phyloP scores from a whole-genome alignment of 2,797 vertebrate species.

The Pelobates cultripes region DNA sequence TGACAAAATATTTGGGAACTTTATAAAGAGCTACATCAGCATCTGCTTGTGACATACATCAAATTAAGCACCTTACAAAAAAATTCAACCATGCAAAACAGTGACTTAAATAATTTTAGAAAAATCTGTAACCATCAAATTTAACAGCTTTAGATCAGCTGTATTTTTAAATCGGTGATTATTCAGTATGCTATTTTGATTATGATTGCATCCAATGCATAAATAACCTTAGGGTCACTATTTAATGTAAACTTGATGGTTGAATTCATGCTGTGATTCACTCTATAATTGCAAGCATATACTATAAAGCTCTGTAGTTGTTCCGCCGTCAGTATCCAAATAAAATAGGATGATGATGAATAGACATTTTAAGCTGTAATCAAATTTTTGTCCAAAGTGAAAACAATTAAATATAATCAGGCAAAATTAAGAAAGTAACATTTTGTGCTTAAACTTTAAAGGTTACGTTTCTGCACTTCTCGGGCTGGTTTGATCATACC shows the following conservation, averaged over 20 bases:
- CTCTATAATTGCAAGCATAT: slow-evolving; percentile 49
- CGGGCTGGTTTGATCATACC: background rate
- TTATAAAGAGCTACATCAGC: too few species aligned
- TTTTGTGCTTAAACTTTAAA: slow-evolving; percentile 1
- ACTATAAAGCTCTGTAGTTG: slow-evolving; percentile 36
- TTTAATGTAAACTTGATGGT: slow-evolving; percentile 56
- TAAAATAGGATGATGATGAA: slow-evolving; percentile 44
- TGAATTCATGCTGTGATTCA: slow-evolving; percentile 48
- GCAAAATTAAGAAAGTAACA: slow-evolving; percentile 10
- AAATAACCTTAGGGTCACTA: slow-evolving; percentile 47
- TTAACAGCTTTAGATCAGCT: slow-evolving; percentile 42
- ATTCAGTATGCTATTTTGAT: slow-evolving; percentile 39
- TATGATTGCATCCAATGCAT: slow-evolving; percentile 42
- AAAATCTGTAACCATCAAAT: slow-evolving; percentile 5
- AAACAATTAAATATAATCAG: slow-evolving; percentile 50
- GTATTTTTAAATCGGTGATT: slow-evolving; percentile 43
- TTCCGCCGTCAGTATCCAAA: slow-evolving; percentile 38
- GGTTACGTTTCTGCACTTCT: background rate
- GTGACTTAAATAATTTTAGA: background rate
- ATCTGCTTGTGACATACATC: too few species aligned
- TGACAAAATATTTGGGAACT: too few species aligned
- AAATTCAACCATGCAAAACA: background rate
- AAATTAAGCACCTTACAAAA: too few species aligned
- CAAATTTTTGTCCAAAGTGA: slow-evolving; percentile 33
- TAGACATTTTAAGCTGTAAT: slow-evolving; percentile 43